Evolutionary conservation across 1,140 invertebrate species (phyloP).

Genomic region (Drosophila virilis): DNA sequence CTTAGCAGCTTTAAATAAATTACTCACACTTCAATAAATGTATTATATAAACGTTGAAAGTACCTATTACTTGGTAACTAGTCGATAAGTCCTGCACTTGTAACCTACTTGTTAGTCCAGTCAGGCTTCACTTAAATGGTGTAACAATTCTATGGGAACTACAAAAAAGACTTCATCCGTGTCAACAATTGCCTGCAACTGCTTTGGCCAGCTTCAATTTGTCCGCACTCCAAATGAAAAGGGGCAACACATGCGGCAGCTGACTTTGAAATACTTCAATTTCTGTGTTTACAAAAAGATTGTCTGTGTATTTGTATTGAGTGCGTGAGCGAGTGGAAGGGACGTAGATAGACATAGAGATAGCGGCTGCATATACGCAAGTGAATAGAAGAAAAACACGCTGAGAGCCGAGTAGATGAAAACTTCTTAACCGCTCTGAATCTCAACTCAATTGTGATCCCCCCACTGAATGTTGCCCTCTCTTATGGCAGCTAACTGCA

Average conservation of each 20-base stretch:
- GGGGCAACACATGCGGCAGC: conserved; percentile 6
- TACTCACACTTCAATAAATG: no score
- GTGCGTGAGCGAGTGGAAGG: neutral
- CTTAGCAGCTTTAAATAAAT: no score
- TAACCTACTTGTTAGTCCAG: neutral
- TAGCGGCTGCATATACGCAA: neutral
- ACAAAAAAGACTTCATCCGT: neutral
- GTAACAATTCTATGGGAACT: neutral
- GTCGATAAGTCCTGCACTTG: neutral
- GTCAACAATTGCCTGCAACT: conserved; percentile 20
- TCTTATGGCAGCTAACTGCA: conserved; percentile 57
- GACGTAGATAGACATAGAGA: neutral
- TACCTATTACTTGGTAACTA: neutral
- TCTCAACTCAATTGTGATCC: conserved; percentile 14
- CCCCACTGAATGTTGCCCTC: neutral
- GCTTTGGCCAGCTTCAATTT: conserved; percentile 11
- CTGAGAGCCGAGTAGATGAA: conserved; percentile 12
- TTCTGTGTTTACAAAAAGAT: no score
- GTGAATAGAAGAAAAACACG: neutral
- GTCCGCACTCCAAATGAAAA: conserved; percentile 6
- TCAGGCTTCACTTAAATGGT: neutral
- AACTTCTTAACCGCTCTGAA: conserved; percentile 19
- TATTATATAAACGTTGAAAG: neutral
- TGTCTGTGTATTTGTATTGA: neutral
- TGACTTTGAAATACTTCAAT: neutral